Base-by-base conservation (phyloP, 1,140 invertebrate species). In the Aphaenogaster floridana region DNA sequence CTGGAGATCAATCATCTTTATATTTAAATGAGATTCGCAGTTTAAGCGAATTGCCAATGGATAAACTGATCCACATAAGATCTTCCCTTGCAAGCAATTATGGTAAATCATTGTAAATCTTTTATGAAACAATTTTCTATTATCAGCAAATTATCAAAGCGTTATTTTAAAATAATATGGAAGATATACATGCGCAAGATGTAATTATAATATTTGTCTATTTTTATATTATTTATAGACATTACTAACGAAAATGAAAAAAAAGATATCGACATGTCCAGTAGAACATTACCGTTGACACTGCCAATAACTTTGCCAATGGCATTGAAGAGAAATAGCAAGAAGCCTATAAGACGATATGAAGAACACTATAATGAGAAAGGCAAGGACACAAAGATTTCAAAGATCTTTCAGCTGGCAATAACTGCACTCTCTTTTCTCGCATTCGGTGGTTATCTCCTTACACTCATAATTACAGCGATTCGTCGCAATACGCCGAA, bases 381-480 rank as follows among this genome's bases (percentile, higher is more conserved):
- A 93, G 96, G 89, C 93, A 95, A 92, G 93, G 95, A 90, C 90
- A 90, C 92, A 90, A 95, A 94, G 95, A 94, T 97, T 83, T 97
- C 96, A 72, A 97, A 96, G 92, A 96, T 97, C 88, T 97, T 98
- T 90, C 96, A 97, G 68, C 94, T 97, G 34, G 97, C 97, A 0
- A 95, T 98, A 5, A 98, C 97, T 0, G 96, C 97, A 0, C 93
- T 98, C 17, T 97, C 97, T 0, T 98, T 98, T 93, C 92, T 98
- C 3, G 97, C 97, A 0, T 98, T 98, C 89, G 97, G 97, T 11
- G 97, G 97, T 8, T 98, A 98, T 93, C 93, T 98, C 13, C 92
- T 98, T 0, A 97, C 97, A 91, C 94, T 98, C 1, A 96, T 98
- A 54, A 97, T 97, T 4, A 96, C 97, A 86, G 97, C 97, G 0